phyloP scores from a whole-genome alignment of 1,140 invertebrate species.

The Trachymyrmex septentrionalis region DNA sequence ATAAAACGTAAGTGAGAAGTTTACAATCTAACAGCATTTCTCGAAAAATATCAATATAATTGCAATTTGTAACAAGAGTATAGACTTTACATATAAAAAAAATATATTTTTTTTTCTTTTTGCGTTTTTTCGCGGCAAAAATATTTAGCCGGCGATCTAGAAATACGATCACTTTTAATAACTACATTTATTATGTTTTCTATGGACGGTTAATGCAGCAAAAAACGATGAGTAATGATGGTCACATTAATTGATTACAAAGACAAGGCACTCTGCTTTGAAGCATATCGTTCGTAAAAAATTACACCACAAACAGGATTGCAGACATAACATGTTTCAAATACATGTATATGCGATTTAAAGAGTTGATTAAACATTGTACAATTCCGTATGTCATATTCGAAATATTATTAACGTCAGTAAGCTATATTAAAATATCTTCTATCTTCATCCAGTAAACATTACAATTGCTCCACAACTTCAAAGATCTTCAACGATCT shows the following conservation, averaged over 20 bases:
- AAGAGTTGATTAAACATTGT: slow-evolving; percentile 60
- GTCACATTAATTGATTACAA: slow-evolving; percentile 76
- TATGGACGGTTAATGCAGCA: slow-evolving; percentile 85
- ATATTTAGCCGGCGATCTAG: slow-evolving; percentile 74
- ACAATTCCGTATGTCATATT: slow-evolving; percentile 61
- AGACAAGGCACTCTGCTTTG: slow-evolving; percentile 79
- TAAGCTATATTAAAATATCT: slow-evolving; percentile 64
- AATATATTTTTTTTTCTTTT: slow-evolving; percentile 77
- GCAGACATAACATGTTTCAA: background rate
- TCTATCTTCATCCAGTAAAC: slow-evolving; percentile 64
- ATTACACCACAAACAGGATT: slow-evolving; percentile 18
- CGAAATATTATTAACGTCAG: slow-evolving; percentile 60
- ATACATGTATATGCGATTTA: slow-evolving; percentile 47
- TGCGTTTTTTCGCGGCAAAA: slow-evolving; percentile 64
- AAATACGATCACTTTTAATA: slow-evolving; percentile 78
- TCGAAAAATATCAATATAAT: slow-evolving; percentile 79
- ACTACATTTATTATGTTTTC: slow-evolving; percentile 80
- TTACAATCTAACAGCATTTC: slow-evolving; percentile 80
- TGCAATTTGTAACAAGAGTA: slow-evolving; percentile 83
- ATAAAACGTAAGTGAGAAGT: slow-evolving; percentile 79
- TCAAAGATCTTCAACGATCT: slow-evolving; percentile 48
- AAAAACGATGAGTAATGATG: slow-evolving; percentile 76
- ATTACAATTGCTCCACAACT: slow-evolving; percentile 17
- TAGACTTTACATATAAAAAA: slow-evolving; percentile 85
- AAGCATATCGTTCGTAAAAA: slow-evolving; percentile 73